These are phyloP conservation scores for Drosophila infuscata DNA, from an alignment of 2,888 invertebrate species.

Conservation along the genomic window DNA sequence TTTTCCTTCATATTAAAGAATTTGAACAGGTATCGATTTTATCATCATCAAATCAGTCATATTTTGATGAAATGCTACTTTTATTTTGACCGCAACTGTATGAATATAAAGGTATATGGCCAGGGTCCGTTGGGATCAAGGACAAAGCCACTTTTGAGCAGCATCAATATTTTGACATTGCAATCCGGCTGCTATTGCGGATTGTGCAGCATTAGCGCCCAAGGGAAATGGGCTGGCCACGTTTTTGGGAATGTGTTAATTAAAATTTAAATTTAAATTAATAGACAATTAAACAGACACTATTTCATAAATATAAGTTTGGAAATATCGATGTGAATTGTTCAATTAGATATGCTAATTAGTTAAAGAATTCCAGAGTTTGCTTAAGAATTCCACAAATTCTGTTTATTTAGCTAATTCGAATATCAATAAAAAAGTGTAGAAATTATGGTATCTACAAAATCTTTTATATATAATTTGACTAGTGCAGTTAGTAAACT, in stretches of 20 bases:
- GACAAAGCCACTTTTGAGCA: conserved; percentile 24
- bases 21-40: not conserved
- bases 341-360: not conserved
- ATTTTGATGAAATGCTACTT: not conserved
- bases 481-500: too few relatives aligned
- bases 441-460: too few relatives aligned
- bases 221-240: not conserved
- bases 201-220: conserved; percentile 60
- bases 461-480: not conserved
- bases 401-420: too few relatives aligned
- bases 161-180: conserved; percentile 72
- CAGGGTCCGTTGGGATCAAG: conserved; percentile 34
- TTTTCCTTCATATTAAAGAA: not conserved
- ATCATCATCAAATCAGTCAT: not conserved
- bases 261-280: not conserved
- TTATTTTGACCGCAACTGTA: not conserved
- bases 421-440: too few relatives aligned
- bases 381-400: too few relatives aligned
- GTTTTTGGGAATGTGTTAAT: not conserved
- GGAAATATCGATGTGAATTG: not conserved
- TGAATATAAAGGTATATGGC: not conserved
- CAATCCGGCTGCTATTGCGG: conserved; percentile 31
- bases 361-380: too few relatives aligned
- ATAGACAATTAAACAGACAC: not conserved
- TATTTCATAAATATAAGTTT: not conserved